Evolutionary conservation across 2,797 vertebrate genomes (phyloP), one percentile per base, ranked within the genome.

Genomic region (Sebastiscus tertius): DNA sequence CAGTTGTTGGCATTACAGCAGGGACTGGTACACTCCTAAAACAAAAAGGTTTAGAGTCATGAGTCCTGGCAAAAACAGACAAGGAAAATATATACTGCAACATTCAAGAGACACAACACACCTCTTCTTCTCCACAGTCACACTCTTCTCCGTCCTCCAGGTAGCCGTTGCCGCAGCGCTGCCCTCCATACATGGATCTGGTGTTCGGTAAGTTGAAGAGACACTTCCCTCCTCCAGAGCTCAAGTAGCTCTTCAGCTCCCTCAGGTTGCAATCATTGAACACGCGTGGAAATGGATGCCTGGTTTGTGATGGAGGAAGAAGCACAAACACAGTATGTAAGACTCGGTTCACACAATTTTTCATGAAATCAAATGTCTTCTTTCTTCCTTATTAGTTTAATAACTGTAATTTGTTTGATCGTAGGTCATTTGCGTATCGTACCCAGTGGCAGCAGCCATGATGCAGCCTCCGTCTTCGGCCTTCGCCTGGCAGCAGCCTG

Each of bases 371-470:
- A 1, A 8, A 58, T 33, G 33, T 52, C 2, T 8, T 12, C 1
- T 66, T 22, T 55, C 0, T 1, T 60, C 60, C n/a, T 39, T 36
- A 1, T 16, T 22, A 1, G 42, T 20, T 66, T 39, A 10, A 34
- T 63, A 29, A 60, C 12, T 27, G 3, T 13, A 12, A 24, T 67
- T 22, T 52, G 2, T 10, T 42, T 26, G n/a, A 1, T 20, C 2
- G 12, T 12, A 11, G 52, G 8, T 8, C n/a, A 33, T 22, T 12
- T 63, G 49, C 24, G 8, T 5, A 5, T 84, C 94, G 93, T 91
- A 99, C 99, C 99, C 98, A 0, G 97, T 99, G 46, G 99, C 98
- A 36, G 98, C 96, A 0, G 98, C 99, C 99, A 99, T 99, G 94
- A 99, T 99, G 87, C 99, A 99, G 22, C 99, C 99, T 12, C 99